Base-by-base conservation (phyloP, 1,140 invertebrate species). In the Drosophila mojavensis region DNA sequence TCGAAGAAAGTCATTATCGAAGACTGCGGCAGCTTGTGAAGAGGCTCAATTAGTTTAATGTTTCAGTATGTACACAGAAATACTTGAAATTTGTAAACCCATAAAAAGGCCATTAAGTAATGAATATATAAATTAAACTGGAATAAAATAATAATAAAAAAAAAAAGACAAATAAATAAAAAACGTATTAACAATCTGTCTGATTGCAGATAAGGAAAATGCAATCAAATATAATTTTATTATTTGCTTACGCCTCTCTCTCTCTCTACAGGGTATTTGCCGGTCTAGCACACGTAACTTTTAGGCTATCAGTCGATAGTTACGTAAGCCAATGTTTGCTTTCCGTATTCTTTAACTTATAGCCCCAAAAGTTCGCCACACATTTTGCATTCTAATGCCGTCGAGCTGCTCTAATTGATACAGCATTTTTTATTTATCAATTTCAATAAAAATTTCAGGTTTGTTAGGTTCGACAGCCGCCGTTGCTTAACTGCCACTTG, bases 281-380 rank as follows among this genome's bases (percentile, higher is more conserved):
- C 5, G 11, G 36, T 39, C 36, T 13, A 39, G 36, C 36, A 13
- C 10, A 4, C 10, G 20, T 11, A 5, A 13, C 13, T 51, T 10
- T 24, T n/a, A 13, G 10, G 10, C 36, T 26, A 26, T 9, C 6
- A 47, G 50, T 5, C 13, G 3, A 30, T n/a, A 51, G 9, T 51
- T 7, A 26, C 4, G 36, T 39, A 51, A 30, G 13, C 2, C 1
- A 4, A 7, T 28, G 11, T n/a, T 43, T 24, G 24, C 6, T 41
- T 24, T 4, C 10, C n/a, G n/a, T 15, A 17, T 9, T 28, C 11
- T 28, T 61, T 43, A 13, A 55, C 28, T 30, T 24, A 11, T 0
- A 10, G 28, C 50, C 64, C 64, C 26, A 48, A 68, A 73, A 73
- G 64, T 41, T 33, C 41, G 39, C 64, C 43, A 48, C 56, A 68